phyloP scores from a whole-genome alignment of 2,888 invertebrate species.

The Nowickia ferox region DNA sequence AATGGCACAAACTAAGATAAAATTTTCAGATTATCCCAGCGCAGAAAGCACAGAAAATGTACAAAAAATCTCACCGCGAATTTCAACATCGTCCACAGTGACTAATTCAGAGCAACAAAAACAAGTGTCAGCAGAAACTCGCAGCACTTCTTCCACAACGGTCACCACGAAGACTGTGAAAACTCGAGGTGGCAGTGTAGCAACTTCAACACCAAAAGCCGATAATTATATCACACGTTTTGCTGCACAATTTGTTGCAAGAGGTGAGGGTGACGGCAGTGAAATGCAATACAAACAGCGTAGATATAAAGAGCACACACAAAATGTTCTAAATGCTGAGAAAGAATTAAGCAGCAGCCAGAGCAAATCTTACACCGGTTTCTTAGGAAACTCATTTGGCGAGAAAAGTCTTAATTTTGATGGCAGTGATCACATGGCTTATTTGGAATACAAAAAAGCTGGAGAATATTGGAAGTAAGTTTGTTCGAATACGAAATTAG shows the following conservation, averaged over 20 bases:
- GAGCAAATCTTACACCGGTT: constrained; percentile 68
- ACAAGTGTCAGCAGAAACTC: constrained; percentile 75
- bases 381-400: constrained; percentile 67
- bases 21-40: constrained; percentile 86
- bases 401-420: constrained; percentile 73
- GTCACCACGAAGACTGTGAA: constrained; percentile 69
- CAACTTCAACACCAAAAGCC: constrained; percentile 78
- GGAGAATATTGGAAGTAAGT: constrained; percentile 94
- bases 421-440: constrained; percentile 85
- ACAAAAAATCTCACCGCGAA: constrained; percentile 60
- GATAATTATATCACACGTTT: constrained; percentile 71
- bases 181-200: constrained; percentile 59
- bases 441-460: constrained; percentile 89
- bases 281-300: constrained; percentile 38
- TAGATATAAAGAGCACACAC: constrained; percentile 78
- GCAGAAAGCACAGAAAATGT: constrained; percentile 83
- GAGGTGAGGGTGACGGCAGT: constrained; percentile 20
- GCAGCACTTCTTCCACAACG: constrained; percentile 70
- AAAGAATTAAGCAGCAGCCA: constrained; percentile 76
- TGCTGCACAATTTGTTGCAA: constrained; percentile 71
- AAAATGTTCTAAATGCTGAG: constrained; percentile 78
- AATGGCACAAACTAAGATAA: constrained; percentile 71
- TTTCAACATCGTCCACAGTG: constrained; percentile 17
- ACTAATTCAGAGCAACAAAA: constrained; percentile 67
- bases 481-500: neutral